Evolutionary conservation across 2,888 invertebrate species (phyloP).

Genomic region (Meiosimyza platycephala): DNA sequence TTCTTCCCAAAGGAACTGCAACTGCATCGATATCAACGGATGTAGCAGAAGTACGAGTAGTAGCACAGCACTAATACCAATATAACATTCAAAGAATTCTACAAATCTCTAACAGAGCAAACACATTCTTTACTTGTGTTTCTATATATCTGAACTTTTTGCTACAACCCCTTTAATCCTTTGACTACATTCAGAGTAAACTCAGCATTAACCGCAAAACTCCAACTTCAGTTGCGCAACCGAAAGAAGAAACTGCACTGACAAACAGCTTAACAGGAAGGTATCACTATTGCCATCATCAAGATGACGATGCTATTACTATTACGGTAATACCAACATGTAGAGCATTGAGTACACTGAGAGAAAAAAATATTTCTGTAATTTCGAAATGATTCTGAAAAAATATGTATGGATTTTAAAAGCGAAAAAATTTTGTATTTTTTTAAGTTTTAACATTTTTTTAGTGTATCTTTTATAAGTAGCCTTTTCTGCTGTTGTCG

Average conservation of each 20-base stretch:
- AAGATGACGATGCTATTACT: conserved; percentile 12
- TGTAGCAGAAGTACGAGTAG: neutral
- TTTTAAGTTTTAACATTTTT: too few relatives aligned
- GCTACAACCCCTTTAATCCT: conserved; percentile 7
- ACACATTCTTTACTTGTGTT: conserved; percentile 10
- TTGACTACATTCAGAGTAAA: conserved; percentile 3
- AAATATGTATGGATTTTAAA: too few relatives aligned
- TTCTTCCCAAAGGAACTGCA: conserved; percentile 10
- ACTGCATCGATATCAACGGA: conserved; percentile 21
- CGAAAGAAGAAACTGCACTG: conserved; percentile 9
- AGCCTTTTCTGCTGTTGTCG: too few relatives aligned
- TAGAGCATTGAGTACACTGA: too few relatives aligned
- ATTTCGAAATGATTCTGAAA: too few relatives aligned
- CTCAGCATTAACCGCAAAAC: conserved; percentile 16
- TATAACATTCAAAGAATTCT: neutral
- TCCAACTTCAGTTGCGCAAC: neutral
- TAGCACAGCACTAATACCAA: conserved; percentile 1
- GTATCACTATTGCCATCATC: neutral
- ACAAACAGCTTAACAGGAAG: conserved; percentile 24
- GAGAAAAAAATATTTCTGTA: too few relatives aligned
- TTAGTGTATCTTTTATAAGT: too few relatives aligned
- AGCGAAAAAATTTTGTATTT: too few relatives aligned
- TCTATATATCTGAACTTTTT: neutral
- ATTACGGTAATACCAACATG: too few relatives aligned
- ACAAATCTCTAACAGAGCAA: conserved; percentile 18